Percentiles rank a stretch among this genome's conserved stretches.
These are phyloP conservation scores for Sinopyrophorus schimmeli DNA, from an alignment of 2,888 invertebrate genomes.

Conservation along the genomic window DNA sequence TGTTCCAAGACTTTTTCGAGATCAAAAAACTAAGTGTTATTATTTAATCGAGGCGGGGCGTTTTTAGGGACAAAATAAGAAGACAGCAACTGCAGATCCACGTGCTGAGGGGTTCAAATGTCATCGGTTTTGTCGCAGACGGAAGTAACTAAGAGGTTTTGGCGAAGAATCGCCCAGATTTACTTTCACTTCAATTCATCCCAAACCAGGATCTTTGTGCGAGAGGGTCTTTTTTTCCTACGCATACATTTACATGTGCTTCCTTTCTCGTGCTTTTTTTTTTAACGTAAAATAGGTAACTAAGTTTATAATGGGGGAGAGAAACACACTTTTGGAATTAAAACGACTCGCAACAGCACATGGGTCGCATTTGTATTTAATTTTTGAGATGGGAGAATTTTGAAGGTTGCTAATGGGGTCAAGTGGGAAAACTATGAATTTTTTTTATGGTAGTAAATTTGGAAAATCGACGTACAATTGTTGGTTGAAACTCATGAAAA, in stretches of 20 bases:
- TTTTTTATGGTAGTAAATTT: no score
- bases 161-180: slow-evolving; percentile 33
- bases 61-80: slow-evolving; percentile 22
- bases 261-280: slow-evolving; percentile 19
- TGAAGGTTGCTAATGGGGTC: no score
- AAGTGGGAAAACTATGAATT: no score
- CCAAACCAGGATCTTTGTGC: slow-evolving; percentile 11
- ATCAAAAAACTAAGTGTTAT: neutral
- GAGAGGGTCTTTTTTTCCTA: slow-evolving; percentile 17
- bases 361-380: slow-evolving; percentile 37
- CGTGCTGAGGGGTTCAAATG: slow-evolving; percentile 52
- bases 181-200: slow-evolving; percentile 17
- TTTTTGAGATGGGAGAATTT: no score
- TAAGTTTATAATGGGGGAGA: slow-evolving; percentile 38
- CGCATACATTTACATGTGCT: slow-evolving; percentile 17
- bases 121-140: slow-evolving; percentile 47
- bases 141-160: slow-evolving; percentile 48
- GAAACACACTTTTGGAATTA: slow-evolving; percentile 27
- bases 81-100: slow-evolving; percentile 40
- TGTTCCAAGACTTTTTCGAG: no score
- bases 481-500: no score
- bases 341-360: slow-evolving; percentile 31
- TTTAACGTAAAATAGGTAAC: slow-evolving; percentile 26
- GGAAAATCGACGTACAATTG: no score
- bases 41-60: slow-evolving; percentile 12